Conservation (phyloP, 37 sponge, comb jelly and placozoan genomes). For the Oopsacas minuta region DNA sequence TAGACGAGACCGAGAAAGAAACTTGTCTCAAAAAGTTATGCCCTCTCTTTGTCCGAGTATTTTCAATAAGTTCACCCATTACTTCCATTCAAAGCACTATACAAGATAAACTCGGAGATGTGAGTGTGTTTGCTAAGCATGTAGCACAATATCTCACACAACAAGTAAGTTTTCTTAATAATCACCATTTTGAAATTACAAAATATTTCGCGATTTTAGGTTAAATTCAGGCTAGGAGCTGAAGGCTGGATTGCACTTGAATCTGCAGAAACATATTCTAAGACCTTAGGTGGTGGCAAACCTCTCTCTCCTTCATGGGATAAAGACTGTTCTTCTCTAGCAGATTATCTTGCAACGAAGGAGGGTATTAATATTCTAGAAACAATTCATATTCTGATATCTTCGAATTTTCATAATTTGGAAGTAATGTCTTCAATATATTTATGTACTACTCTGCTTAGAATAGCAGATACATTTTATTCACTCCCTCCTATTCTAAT, state of each 20-base stretch:
- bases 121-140: neutral
- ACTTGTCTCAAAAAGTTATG: neutral
- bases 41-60: slow-evolving; percentile 9
- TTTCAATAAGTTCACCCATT: neutral
- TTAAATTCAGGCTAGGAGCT: slow-evolving; percentile 8
- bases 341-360: neutral
- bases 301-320: neutral
- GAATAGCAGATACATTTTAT: slow-evolving; percentile 8
- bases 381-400: neutral
- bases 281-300: neutral
- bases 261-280: neutral
- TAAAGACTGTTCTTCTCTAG: neutral
- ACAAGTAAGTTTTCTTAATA: neutral
- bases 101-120: neutral
- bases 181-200: neutral
- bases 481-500: neutral
- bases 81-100: neutral
- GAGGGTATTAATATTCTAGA: neutral
- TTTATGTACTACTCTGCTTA: neutral
- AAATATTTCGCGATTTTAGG: neutral
- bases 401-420: neutral
- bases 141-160: slow-evolving; percentile 8
- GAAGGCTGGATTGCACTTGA: neutral
- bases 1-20: neutral
- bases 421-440: neutral